Evolutionary conservation across 2,113 vertebrate species (phyloP).

Genomic region (Colinus virginianus): DNA sequence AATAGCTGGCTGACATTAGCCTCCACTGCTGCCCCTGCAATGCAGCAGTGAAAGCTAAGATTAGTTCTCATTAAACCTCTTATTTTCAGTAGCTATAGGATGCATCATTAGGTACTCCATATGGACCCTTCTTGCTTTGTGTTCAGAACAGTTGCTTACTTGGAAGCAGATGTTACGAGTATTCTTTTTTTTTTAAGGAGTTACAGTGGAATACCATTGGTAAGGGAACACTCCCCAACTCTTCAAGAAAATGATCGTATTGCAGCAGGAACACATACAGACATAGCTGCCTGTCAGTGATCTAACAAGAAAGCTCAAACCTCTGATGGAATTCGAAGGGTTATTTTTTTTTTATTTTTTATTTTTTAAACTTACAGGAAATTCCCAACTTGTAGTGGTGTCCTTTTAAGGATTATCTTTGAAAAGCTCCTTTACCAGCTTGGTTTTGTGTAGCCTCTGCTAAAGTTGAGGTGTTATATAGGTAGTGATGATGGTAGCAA

Average conservation of each 20-base stretch:
- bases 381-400: not conserved
- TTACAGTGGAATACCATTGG: not conserved
- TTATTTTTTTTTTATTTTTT: not conserved
- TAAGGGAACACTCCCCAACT: not conserved
- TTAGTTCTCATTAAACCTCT: constrained; percentile 3
- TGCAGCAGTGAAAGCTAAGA: constrained; percentile 77
- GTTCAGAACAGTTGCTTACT: not conserved
- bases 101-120: not conserved
- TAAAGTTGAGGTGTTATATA: not conserved
- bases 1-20: constrained; percentile 65
- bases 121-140: not conserved
- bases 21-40: constrained; percentile 77
- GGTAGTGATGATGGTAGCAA: not conserved
- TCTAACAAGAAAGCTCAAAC: not conserved
- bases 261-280: not conserved
- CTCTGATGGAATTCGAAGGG: not conserved
- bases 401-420: not conserved
- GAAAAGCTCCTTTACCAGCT: not conserved
- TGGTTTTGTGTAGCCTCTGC: not conserved
- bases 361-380: not conserved
- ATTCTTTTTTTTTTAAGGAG: not conserved
- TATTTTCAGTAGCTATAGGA: not conserved
- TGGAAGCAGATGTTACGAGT: not conserved
- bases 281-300: not conserved
- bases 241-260: not conserved